Evolutionary conservation across 2,888 invertebrate genomes (phyloP).

Genomic region (Conomelus anceps): DNA sequence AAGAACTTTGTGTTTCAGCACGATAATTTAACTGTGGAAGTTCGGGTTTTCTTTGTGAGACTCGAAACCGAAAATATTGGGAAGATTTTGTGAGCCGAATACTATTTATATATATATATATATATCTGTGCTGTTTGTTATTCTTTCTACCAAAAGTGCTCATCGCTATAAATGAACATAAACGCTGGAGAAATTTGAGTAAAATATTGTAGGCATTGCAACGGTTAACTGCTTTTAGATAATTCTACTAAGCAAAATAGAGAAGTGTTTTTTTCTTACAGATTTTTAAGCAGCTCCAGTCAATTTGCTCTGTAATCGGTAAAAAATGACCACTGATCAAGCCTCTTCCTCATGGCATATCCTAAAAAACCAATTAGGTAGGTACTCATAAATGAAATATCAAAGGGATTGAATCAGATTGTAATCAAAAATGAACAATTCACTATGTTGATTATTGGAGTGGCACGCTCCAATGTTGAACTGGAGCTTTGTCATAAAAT

Average conservation of each 20-base stretch:
- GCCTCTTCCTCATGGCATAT: no score
- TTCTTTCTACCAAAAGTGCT: conserved; percentile 30
- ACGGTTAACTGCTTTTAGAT: conserved; percentile 30
- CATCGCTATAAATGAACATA: conserved; percentile 24
- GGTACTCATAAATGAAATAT: no score
- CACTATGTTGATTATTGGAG: no score
- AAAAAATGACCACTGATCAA: no score
- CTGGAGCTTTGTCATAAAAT: no score
- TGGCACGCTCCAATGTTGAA: no score
- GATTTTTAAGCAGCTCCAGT: neutral
- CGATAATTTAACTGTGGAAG: neutral
- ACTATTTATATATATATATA: no score
- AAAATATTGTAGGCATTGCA: conserved; percentile 26
- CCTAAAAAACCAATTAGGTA: no score
- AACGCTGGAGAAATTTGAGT: conserved; percentile 24
- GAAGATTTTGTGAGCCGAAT: neutral
- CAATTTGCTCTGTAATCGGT: conserved; percentile 32
- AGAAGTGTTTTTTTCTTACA: conserved; percentile 24
- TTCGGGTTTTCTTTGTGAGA: neutral
- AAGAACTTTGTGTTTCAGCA: neutral
- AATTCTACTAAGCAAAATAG: conserved; percentile 29
- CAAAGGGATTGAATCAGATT: no score
- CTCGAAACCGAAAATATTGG: neutral
- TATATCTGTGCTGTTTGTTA: neutral
- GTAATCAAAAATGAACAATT: no score